phyloP scores from a whole-genome alignment of 2,113 vertebrate genomes.

The Salvator merianae region DNA sequence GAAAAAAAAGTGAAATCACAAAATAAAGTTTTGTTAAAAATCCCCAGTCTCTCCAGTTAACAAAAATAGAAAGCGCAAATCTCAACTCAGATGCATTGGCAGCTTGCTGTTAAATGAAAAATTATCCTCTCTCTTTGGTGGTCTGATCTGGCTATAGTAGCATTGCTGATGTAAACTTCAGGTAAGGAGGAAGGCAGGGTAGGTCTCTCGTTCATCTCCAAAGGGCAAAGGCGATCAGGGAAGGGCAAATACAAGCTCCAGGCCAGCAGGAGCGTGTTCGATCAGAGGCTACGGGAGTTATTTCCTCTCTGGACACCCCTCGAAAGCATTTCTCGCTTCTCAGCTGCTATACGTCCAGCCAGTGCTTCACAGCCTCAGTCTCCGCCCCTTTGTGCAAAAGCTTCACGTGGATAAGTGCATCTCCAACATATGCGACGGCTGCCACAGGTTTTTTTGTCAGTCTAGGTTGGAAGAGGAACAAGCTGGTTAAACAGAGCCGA shows the following conservation, averaged over 20 bases:
- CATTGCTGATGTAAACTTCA: conserved; percentile 59
- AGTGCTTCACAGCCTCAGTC: conserved; percentile 37
- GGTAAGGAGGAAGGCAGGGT: conserved; percentile 57
- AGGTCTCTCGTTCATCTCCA: conserved; percentile 74
- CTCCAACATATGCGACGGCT: background rate
- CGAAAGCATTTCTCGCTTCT: conserved; percentile 31
- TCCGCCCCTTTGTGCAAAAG: conserved; percentile 45
- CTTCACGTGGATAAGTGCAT: conserved; percentile 40
- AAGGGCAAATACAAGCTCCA: conserved; percentile 60
- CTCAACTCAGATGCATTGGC: conserved; percentile 57
- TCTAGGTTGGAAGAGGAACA: conserved; percentile 59
- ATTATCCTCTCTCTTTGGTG: conserved; percentile 68
- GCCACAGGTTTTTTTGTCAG: conserved; percentile 36
- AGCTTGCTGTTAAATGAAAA: conserved; percentile 43
- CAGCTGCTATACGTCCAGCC: background rate
- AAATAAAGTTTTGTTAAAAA: background rate
- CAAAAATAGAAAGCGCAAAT: conserved; percentile 23
- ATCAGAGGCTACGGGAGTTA: conserved; percentile 1
- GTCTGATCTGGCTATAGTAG: conserved; percentile 62
- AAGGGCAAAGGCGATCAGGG: conserved; percentile 16
- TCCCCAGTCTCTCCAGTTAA: background rate
- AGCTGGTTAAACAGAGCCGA: conserved; percentile 52
- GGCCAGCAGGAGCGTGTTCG: conserved; percentile 71
- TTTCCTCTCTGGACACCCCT: conserved; percentile 43
- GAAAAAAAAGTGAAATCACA: background rate